These are phyloP conservation scores for Lycocorax pyrrhopterus DNA, from an alignment of 2,113 vertebrate species.

Conservation along the genomic window DNA sequence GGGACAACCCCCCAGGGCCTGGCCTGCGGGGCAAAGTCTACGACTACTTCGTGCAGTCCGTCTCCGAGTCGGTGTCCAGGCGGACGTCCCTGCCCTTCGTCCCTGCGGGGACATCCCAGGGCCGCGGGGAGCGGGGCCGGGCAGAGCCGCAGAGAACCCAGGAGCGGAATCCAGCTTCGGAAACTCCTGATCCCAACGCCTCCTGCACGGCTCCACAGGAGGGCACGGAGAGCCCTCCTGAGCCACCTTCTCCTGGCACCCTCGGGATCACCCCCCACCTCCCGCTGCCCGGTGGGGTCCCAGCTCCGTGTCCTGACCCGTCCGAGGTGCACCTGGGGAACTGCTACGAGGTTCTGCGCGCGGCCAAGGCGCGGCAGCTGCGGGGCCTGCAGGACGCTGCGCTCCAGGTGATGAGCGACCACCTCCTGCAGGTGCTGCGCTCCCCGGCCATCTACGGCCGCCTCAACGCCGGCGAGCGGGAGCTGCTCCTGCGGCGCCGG, in stretches of 20 bases:
- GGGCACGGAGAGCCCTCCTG: background rate
- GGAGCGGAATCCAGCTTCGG: fast-evolving
- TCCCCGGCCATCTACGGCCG: constrained; percentile 76
- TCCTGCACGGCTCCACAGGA: background rate
- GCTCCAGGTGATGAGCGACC: constrained; percentile 86
- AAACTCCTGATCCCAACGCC: fast-evolving
- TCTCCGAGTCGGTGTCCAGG: constrained; percentile 69
- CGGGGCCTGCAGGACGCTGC: constrained; percentile 71
- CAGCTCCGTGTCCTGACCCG: constrained; percentile 15
- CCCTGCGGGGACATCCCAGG: background rate
- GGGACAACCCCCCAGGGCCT: fast-evolving
- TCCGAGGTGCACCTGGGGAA: constrained; percentile 84
- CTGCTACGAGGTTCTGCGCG: constrained; percentile 78
- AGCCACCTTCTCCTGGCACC: background rate
- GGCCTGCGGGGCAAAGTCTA: constrained; percentile 83
- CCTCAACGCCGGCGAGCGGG: constrained; percentile 80
- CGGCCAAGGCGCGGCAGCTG: constrained; percentile 78
- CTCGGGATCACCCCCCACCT: constrained; percentile 72
- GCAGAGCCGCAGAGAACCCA: background rate
- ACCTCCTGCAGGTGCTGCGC: constrained; percentile 87
- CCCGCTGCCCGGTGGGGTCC: constrained; percentile 41
- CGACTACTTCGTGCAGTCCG: constrained; percentile 80
- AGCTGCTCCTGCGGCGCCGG: constrained; percentile 78
- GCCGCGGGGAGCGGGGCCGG: fast-evolving
- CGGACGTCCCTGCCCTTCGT: background rate